Base-by-base conservation (phyloP, 2,113 vertebrate species). In the Fulmarus glacialis region DNA sequence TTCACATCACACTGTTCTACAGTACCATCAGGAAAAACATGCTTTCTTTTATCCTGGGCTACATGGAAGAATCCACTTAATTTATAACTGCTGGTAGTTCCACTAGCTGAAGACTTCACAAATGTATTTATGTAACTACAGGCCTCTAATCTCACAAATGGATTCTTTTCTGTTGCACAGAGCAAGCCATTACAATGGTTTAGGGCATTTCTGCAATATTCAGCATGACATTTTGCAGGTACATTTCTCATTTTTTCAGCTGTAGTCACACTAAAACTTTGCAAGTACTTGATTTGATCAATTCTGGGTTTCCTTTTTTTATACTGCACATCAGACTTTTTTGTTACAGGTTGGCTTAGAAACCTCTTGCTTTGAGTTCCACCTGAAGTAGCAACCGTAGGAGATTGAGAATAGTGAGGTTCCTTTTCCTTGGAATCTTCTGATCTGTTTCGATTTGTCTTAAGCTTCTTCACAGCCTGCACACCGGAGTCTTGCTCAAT, bases 141-240 rank as follows among this genome's bases (percentile, higher is more conserved):
- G 70, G 97, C 92, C 66, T 93, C 73, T 59, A 98, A 93, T 32
- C 86, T 89, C 53, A 98, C 98, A 94, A 97, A 80, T 6, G 96
- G 97, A 93, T 97, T 97, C 90, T 93, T 98, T 63, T 71, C 79
- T 70, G 83, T 40, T 88, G 53, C 94, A 87, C 85, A 95, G 68
- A 90, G 67, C 60, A 95, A 94, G 67, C 40, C 36, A 15, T 63
- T 72, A 52, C 91, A 96, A 56, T 7, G 77, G 72, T 92, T 82
- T 32, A 50, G n/a, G 73, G 52, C 50, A 63, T 50, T 93, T 83
- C 73, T 94, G 70, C 26, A 19, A 74, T 15, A 62, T 72, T 95
- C 94, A 96, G 96, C 79, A 78, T 82, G 45, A 19, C 45, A 81
- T 77, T 93, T 45, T 90, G 90, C 59, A 60, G 90, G 83, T 18